Percentiles rank a stretch among this genome's conserved stretches.
phyloP scores from a whole-genome alignment of 92 coral and sea anemone genomes.

The Zoanthus gigantus region DNA sequence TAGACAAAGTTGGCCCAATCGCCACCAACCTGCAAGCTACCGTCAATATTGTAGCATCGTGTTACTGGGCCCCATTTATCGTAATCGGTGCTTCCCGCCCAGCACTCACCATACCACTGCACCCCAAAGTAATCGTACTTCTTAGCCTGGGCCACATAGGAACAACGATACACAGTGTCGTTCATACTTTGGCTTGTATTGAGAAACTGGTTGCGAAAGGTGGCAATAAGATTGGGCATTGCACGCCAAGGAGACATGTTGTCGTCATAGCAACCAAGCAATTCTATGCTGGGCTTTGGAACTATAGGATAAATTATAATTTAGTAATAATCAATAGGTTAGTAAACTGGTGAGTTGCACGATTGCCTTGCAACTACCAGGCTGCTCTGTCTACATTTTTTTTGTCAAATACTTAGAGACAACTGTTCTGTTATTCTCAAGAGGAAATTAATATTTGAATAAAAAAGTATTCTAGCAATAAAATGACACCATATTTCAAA shows the following conservation, averaged over 20 bases:
- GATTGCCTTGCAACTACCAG: too few species aligned
- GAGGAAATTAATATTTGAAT: too few species aligned
- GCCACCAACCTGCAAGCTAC: constrained; percentile 10
- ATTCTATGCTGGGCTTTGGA: constrained; percentile 53
- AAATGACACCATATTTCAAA: too few species aligned
- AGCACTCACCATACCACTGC: constrained; percentile 87
- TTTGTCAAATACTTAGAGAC: too few species aligned
- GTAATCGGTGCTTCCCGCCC: constrained; percentile 45
- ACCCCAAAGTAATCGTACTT: constrained; percentile 71
- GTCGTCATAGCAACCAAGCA: constrained; percentile 82
- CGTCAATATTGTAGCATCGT: not conserved
- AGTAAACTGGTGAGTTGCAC: too few species aligned
- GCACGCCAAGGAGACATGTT: constrained; percentile 29
- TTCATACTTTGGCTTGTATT: constrained; percentile 30
- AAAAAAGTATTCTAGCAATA: too few species aligned
- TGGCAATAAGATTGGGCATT: constrained; percentile 53
- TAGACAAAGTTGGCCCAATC: constrained; percentile 27
- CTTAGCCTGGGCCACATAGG: constrained; percentile 71
- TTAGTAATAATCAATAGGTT: too few species aligned
- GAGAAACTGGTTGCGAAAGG: constrained; percentile 65
- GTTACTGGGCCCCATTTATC: constrained; percentile 24
- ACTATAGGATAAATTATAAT: constrained; percentile 21
- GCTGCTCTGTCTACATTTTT: too few species aligned
- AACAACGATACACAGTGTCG: constrained; percentile 70
- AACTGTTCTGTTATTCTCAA: too few species aligned